A percentile compares a stretch with the other conserved stretches of the same genome.
Conservation (phyloP, 2,797 vertebrate species). For the Brotula barbata region DNA sequence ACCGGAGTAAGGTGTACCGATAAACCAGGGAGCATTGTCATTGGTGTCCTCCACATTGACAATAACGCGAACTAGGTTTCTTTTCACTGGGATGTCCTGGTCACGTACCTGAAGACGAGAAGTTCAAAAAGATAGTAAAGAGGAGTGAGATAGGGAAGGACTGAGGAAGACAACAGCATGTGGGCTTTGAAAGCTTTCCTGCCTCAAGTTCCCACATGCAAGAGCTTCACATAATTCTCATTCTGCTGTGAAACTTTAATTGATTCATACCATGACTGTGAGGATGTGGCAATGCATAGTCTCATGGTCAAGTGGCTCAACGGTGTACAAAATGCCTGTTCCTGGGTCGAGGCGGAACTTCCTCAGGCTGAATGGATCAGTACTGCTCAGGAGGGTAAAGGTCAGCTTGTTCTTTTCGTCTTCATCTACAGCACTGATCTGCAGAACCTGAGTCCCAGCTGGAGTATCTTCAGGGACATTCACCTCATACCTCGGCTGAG, state of each 20-base stretch:
- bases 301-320: slow-evolving; percentile 92
- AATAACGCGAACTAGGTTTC: slow-evolving; percentile 91
- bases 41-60: slow-evolving; percentile 92
- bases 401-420: slow-evolving; percentile 98
- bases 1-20: slow-evolving; percentile 85
- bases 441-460: slow-evolving; percentile 89
- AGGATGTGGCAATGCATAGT: slow-evolving; percentile 89
- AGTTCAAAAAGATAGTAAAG: slow-evolving; percentile 3
- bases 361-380: slow-evolving; percentile 90
- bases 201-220: neutral
- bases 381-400: slow-evolving; percentile 93
- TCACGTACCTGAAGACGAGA: slow-evolving; percentile 86
- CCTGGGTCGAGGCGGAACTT: slow-evolving; percentile 95
- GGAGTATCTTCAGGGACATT: slow-evolving; percentile 87
- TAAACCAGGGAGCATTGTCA: slow-evolving; percentile 95
- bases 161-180: neutral
- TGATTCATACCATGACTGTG: slow-evolving; percentile 88
- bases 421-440: slow-evolving; percentile 87
- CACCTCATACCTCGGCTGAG: slow-evolving; percentile 86
- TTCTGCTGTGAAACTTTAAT: neutral
- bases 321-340: slow-evolving; percentile 87
- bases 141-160: neutral
- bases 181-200: slow-evolving; percentile 1
- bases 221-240: neutral
- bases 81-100: slow-evolving; percentile 96